Evolutionary conservation across 2,888 invertebrate species (phyloP), one percentile per base, ranked within the genome.

Genomic region (Reticulitermes lucifugus): DNA sequence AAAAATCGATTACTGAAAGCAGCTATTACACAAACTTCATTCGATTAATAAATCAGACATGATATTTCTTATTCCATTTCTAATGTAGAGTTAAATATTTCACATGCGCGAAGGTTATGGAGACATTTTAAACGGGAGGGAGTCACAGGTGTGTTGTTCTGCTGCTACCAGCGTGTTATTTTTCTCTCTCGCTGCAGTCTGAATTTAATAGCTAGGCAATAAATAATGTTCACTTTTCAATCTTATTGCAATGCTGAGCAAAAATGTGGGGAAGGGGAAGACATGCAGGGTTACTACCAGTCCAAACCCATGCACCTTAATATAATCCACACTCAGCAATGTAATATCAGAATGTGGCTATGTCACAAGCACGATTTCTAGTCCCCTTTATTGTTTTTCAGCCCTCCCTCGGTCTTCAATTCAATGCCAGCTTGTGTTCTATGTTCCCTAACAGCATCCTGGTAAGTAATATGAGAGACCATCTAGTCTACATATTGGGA

Each of bases 181-280:
- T 73, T 73, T 73, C 12, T 35, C 73, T 35, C 18, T 35, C 46
- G 7, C 6, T 43, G 75, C 18, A 79, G 79, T 22, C 60, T 81
- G 81, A 81, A 60, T 65, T 81, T 81, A 81, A 81, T 81, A 43
- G 81, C 43, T 12, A 22, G 35, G 81, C 60, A 41, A 65, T 81
- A 81, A 81, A 81, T 81, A 81, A 81, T 65, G n/a, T 41, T 81
- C 81, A 81, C 55, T 79, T 79, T 75, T 43, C 29, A 75, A 75
- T 75, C 46, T 75, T 43, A 75, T 43, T 75, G 75, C 75, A 75
- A 75, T 43, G 43, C 75, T 43, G 22, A 22, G 43, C 21, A 7
- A 75, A 75, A 75, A 12, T 46, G 46, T 5, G 12, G 43, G 75
- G 75, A 35, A 43, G 43, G 6, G 18, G 12, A 60, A 60, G 7